Conservation (phyloP, 2,113 vertebrate species). For the Toxostoma redivivum region DNA sequence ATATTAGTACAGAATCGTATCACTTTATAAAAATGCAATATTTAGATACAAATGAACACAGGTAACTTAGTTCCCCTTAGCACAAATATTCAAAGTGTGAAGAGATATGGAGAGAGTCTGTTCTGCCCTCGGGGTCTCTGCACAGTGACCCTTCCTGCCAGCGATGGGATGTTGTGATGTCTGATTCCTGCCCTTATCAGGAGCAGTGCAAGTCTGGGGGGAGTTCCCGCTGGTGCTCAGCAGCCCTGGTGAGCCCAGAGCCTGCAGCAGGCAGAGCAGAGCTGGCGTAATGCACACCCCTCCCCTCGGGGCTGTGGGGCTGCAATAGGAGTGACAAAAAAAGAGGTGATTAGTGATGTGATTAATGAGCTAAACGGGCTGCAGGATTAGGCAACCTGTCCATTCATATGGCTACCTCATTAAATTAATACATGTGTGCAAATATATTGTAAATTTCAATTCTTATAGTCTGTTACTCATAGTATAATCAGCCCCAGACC, state of each 20-base stretch:
- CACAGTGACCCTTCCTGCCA: neutral
- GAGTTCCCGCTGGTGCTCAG: neutral
- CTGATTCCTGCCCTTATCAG: neutral
- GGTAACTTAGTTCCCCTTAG: neutral
- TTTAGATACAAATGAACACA: neutral
- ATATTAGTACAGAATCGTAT: neutral
- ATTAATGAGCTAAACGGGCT: neutral
- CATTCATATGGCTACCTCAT: neutral
- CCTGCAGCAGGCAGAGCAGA: neutral
- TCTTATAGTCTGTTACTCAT: neutral
- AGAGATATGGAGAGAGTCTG: neutral
- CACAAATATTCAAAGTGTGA: neutral
- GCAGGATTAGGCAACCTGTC: neutral
- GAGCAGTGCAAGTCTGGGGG: neutral
- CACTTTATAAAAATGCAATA: constrained; percentile 7
- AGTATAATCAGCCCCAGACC: neutral
- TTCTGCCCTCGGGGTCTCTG: neutral
- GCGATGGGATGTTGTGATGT: neutral
- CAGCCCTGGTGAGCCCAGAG: neutral
- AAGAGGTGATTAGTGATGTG: neutral
- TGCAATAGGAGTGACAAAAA: neutral
- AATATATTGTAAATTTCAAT: neutral
- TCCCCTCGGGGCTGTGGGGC: neutral
- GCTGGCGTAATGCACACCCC: neutral
- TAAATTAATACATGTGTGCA: neutral